Base-by-base conservation (phyloP, 2,797 vertebrate species). In the Gymnocypris eckloni region DNA sequence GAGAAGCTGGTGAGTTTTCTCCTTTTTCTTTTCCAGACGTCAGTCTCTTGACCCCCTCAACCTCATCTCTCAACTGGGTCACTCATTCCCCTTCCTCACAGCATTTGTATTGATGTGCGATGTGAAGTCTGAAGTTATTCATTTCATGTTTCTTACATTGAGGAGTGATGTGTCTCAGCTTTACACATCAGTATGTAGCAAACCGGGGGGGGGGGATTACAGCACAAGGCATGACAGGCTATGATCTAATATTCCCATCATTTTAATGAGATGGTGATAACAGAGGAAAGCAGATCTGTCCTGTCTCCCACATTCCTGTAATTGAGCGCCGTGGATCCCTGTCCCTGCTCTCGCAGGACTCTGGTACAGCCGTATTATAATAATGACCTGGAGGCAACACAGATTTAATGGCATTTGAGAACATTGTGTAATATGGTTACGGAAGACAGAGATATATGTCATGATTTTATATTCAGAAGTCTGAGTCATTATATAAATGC, bases 1-100 rank as follows among this genome's bases (percentile, higher is more conserved):
- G 7, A 85, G 39, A 48, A 82, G 85, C 81, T 50, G 75, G 85
- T 78, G 52, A 7, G 22, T 82, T 22, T 83, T 54, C 79, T 77
- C 4, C 33, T 25, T 66, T 67, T 78, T 84, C 37, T 61, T 48
- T 71, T 48, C n/a, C 50, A 79, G 37, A 28, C 50, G 25, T 45
- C 61, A 77, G 25, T 79, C 76, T 66, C 69, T 67, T 50, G 81
- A 78, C 72, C 87, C 52, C 64, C 75, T 87, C 81, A 87, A 84
- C 87, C 82, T 88, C 84, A 87, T 86, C 61, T 86, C 43, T 78
- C 52, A 45, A 81, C 73, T 79, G 66, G 79, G 72, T 80, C 54
- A 50, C 20, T 89, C 78, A 66, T 45, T 75, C 5, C 39, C 22
- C 77, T 87, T 83, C 82, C 78, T 86, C 85, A 78, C 81, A 86